Base-by-base conservation (phyloP, 2,797 vertebrate species). In the Pipistrellus pipistrellus region DNA sequence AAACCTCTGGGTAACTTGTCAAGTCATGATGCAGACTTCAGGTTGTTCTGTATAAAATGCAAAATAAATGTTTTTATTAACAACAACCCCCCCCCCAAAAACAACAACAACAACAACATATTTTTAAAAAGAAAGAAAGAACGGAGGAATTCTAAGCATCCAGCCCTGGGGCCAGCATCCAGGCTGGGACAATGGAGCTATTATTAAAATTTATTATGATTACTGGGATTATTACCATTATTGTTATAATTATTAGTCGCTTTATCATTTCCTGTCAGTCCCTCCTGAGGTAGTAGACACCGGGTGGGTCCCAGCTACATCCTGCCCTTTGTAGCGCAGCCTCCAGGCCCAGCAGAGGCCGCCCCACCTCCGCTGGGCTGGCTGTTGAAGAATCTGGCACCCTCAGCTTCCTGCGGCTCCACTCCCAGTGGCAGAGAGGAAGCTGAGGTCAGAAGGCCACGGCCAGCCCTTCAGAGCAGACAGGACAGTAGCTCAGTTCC, bases 61-160 rank as follows among this genome's bases (percentile, higher is more conserved):
- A 98, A 98, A 97, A 99, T 99, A 99, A 99, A 99, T 98, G 99
- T 99, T 99, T 99, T 99, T 99, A 99, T 98, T 98, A 98, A 98
- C 98, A 98, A 96, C 38, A 41, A 41, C 6, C 35, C 35, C 35
- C 35, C 35, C 35, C 35, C 35, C 35, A 41, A 41, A 41, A 41
- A 41, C 38, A 38, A 41, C 6, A 6, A 6, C 14, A 64, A 7
- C 30, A n/a, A 62, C 30, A 15, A 66, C 14, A 66, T 62, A 62
- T 64, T n/a, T 64, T 64, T 64, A 32, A 32, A 66, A 66, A 32
- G 64, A 32, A 66, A 18, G 62, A 18, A 32, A 18, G 64, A 32
- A 32, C 30, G 17, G 23, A 32, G 38, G 44, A 57, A 14, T 30
- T 53, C 69, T 81, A 17, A 75, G n/a, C 10, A 4, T 27, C 6